Evolutionary conservation across 2,888 invertebrate species (phyloP).

Genomic region (Caenorhabditis zanzibari): DNA sequence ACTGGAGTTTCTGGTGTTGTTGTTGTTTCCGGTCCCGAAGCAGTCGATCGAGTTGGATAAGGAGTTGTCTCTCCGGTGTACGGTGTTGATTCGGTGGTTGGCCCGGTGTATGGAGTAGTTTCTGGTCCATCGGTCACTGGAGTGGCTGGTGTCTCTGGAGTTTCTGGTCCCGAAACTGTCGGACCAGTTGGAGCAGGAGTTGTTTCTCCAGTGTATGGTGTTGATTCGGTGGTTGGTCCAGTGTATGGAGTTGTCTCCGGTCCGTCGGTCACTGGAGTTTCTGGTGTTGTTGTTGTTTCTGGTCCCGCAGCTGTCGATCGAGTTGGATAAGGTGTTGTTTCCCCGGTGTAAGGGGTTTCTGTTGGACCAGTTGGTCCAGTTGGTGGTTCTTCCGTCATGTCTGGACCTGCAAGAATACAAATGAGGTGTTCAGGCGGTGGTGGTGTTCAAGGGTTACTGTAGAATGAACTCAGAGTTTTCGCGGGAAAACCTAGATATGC

Average conservation of each 20-base stretch:
- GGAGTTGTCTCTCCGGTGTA: neutral
- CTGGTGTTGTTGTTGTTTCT: neutral
- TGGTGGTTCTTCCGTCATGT: no score
- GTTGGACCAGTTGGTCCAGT: neutral
- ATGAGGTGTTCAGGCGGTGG: no score
- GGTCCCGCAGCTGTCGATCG: neutral
- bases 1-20: neutral
- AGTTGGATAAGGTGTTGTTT: no score
- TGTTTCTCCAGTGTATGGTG: no score
- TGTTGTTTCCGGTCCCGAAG: neutral
- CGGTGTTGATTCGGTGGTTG: neutral
- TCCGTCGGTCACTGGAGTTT: neutral
- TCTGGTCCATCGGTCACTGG: neutral
- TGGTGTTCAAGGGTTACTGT: no score
- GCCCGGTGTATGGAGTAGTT: constrained; percentile 4
- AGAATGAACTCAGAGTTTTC: no score
- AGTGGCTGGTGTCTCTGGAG: neutral
- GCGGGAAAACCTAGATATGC: no score
- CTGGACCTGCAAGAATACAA: no score
- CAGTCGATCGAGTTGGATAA: neutral
- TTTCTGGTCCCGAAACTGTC: neutral
- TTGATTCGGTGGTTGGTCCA: no score
- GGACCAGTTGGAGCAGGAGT: neutral
- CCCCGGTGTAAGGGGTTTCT: no score
- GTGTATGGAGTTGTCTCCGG: neutral